phyloP scores from a whole-genome alignment of 1,140 invertebrate species.

The Littorina saxatilis region DNA sequence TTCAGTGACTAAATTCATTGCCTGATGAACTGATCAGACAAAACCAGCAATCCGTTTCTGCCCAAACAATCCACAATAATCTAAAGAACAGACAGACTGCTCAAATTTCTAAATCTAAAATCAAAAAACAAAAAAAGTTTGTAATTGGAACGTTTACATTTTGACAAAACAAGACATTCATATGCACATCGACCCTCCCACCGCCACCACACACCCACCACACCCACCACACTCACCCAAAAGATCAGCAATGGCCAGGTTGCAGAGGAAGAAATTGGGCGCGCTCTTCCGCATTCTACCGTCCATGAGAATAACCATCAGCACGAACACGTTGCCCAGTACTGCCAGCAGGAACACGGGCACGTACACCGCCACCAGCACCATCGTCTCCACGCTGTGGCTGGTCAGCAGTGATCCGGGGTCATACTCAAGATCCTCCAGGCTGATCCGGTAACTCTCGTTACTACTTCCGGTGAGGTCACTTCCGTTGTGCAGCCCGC shows the following conservation, averaged over 20 bases:
- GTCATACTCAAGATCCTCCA: constrained; percentile 26
- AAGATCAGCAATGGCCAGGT: constrained; percentile 61
- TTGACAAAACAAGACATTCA: background rate
- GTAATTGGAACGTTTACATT: no score
- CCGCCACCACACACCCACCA: background rate
- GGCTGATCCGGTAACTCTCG: background rate
- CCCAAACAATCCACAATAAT: no score
- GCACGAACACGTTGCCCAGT: constrained; percentile 60
- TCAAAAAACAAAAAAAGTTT: no score
- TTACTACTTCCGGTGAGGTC: background rate
- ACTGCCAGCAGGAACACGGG: constrained; percentile 63
- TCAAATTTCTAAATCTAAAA: no score
- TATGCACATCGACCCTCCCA: background rate
- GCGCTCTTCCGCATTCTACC: constrained; percentile 53
- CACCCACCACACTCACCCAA: constrained; percentile 53
- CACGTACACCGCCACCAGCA: constrained; percentile 60
- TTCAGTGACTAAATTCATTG: no score
- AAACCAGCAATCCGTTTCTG: no score
- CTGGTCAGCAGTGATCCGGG: constrained; percentile 3
- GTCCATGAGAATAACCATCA: constrained; percentile 60
- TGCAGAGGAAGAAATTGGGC: constrained; percentile 65
- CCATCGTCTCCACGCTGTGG: constrained; percentile 44
- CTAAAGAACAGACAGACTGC: no score
- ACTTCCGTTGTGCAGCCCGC: no score
- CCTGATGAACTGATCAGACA: no score